A percentile compares a stretch with the other conserved stretches of the same genome.
Evolutionary conservation across 2,113 vertebrate genomes (phyloP).

Genomic region (Microcebus tavaratra): DNA sequence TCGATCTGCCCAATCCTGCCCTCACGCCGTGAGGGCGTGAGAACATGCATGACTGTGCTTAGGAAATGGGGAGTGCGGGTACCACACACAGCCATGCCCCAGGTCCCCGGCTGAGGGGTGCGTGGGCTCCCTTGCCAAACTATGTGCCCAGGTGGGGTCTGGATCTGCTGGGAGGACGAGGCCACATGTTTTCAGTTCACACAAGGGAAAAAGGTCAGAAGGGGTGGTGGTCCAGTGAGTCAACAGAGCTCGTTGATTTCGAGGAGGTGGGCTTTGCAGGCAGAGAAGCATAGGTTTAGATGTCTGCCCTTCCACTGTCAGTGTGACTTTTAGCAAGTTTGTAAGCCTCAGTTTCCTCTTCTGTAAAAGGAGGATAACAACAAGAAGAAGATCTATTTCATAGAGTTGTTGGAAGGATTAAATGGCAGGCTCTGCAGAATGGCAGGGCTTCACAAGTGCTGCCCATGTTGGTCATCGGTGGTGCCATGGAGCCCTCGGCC

Average conservation of each 20-base stretch:
- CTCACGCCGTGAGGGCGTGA: neutral
- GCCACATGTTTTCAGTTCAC: neutral
- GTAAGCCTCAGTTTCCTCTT: neutral
- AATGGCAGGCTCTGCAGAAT: neutral
- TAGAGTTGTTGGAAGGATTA: neutral
- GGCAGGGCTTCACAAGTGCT: neutral
- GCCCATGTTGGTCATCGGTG: rapidly evolving
- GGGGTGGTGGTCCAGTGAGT: neutral
- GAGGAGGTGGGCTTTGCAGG: neutral
- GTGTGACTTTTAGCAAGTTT: neutral
- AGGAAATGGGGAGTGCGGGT: neutral
- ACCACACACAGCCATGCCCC: rapidly evolving
- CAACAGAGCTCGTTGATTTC: neutral
- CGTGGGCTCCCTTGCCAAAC: neutral
- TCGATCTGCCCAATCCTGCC: neutral
- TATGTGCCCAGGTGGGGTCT: neutral
- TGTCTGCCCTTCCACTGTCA: neutral
- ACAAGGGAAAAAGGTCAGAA: neutral
- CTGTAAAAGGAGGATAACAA: neutral
- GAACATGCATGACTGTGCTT: neutral
- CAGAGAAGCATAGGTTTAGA: neutral
- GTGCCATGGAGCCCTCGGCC: rapidly evolving
- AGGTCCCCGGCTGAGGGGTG: neutral
- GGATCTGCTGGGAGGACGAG: neutral
- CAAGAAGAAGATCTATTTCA: neutral